phyloP scores from a whole-genome alignment of 2,797 vertebrate species.

The Melanotaenia maccullochi region DNA sequence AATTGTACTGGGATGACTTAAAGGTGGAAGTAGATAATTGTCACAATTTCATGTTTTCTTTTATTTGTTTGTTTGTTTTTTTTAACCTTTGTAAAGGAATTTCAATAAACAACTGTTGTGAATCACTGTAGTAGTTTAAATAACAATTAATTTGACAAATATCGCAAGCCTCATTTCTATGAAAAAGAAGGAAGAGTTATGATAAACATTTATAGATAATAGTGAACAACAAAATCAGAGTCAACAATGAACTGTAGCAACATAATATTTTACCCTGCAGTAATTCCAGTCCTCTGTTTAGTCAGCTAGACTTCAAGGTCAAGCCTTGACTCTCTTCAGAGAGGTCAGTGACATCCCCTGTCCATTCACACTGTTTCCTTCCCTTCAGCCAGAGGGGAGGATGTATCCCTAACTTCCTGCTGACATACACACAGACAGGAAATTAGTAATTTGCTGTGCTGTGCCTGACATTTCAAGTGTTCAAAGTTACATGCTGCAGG shows the following conservation, averaged over 20 bases:
- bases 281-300: conserved; percentile 68
- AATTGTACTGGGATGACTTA: conserved; percentile 68
- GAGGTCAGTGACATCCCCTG: conserved; percentile 82
- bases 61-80: not conserved
- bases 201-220: not conserved
- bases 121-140: not conserved
- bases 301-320: conserved; percentile 82
- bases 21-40: conserved; percentile 78
- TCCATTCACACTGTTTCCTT: conserved; percentile 81
- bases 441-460: conserved; percentile 77
- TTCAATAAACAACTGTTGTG: conserved; percentile 8
- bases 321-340: conserved; percentile 75
- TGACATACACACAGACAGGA: conserved; percentile 80
- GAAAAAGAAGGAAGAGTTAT: not conserved
- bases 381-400: conserved; percentile 79
- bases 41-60: conserved; percentile 48
- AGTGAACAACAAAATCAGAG: conserved; percentile 5
- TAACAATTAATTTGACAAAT: not conserved
- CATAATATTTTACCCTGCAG: conserved; percentile 47
- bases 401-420: conserved; percentile 82
- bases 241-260: conserved; percentile 19
- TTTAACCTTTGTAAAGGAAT: conserved; percentile 19
- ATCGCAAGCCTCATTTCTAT: conserved; percentile 5
- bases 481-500: conserved; percentile 53
- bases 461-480: conserved; percentile 72